These are phyloP conservation scores for Drosophila punjabiensis DNA, from an alignment of 1,140 invertebrate genomes.

Conservation along the genomic window DNA sequence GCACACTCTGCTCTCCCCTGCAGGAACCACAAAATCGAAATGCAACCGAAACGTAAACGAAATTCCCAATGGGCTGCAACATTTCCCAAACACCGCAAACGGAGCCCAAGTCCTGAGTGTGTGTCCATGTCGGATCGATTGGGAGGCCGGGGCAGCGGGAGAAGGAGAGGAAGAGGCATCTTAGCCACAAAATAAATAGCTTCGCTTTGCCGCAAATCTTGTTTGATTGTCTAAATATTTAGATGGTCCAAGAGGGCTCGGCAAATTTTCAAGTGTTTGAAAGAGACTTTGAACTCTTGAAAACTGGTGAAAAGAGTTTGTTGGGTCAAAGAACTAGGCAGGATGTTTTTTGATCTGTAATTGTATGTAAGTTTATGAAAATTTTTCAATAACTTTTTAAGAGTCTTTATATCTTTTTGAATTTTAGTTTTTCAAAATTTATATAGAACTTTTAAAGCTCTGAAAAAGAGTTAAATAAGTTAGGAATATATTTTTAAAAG, in stretches of 20 bases:
- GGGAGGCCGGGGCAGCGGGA: slow-evolving; percentile 6
- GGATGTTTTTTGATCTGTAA: not conserved
- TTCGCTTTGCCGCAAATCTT: slow-evolving; percentile 62
- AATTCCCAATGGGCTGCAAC: slow-evolving; percentile 43
- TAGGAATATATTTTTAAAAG: too few species aligned
- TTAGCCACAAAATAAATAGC: slow-evolving; percentile 70
- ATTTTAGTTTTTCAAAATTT: too few species aligned
- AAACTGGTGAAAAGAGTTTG: not conserved
- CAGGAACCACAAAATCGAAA: slow-evolving; percentile 48
- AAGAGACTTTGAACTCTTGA: slow-evolving; percentile 5
- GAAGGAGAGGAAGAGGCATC: not conserved
- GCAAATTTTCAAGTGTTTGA: slow-evolving; percentile 31
- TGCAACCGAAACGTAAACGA: slow-evolving; percentile 54
- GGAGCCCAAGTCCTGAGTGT: slow-evolving; percentile 28
- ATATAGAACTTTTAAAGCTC: too few species aligned
- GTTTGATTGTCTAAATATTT: slow-evolving; percentile 77
- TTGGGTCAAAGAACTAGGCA: not conserved
- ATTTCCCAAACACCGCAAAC: slow-evolving; percentile 58
- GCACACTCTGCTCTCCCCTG: not conserved
- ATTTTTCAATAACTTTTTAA: too few species aligned
- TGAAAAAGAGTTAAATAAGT: too few species aligned
- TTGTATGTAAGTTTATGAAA: not conserved
- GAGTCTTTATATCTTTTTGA: too few species aligned
- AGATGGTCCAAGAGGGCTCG: slow-evolving; percentile 13
- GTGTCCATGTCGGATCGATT: slow-evolving; percentile 48